A percentile compares a stretch with the other conserved stretches of the same genome.
Evolutionary conservation across 1,140 invertebrate species (phyloP).

Genomic region (Dendrolimus kikuchii): DNA sequence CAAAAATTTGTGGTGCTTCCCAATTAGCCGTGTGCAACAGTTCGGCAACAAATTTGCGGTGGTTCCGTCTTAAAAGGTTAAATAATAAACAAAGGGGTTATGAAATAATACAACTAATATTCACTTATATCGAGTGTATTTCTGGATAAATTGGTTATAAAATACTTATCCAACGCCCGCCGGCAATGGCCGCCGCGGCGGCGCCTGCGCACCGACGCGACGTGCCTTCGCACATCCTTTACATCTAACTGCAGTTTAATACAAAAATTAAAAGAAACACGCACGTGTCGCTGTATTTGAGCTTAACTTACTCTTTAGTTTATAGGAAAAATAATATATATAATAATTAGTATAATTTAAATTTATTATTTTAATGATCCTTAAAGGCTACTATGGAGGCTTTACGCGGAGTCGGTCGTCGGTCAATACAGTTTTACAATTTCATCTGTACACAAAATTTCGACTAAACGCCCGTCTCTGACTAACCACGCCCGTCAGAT

Average conservation of each 20-base stretch:
- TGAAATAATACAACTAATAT: constrained; percentile 55
- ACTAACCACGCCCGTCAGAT: constrained; percentile 14
- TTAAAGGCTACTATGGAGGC: constrained; percentile 39
- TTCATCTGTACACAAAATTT: too few relatives aligned
- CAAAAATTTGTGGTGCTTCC: background rate
- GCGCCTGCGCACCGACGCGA: constrained; percentile 37
- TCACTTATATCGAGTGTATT: constrained; percentile 71
- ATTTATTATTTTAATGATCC: constrained; percentile 63
- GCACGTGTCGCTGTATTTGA: constrained; percentile 48
- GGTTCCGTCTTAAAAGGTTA: background rate
- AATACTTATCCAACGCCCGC: constrained; percentile 57
- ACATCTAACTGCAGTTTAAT: constrained; percentile 35
- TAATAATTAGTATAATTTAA: constrained; percentile 71
- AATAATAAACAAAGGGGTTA: constrained; percentile 2
- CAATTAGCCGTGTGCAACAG: background rate
- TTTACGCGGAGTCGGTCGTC: constrained; percentile 22
- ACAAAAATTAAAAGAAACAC: constrained; percentile 32
- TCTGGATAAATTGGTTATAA: constrained; percentile 70
- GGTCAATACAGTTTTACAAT: too few relatives aligned
- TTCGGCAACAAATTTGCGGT: too few relatives aligned
- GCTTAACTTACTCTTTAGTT: constrained; percentile 66
- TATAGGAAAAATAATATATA: constrained; percentile 64
- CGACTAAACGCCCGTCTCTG: constrained; percentile 18
- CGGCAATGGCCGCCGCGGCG: constrained; percentile 16
- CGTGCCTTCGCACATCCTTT: constrained; percentile 28